Evolutionary conservation across 2,888 invertebrate species (phyloP).

Genomic region (Rotaria macrura): DNA sequence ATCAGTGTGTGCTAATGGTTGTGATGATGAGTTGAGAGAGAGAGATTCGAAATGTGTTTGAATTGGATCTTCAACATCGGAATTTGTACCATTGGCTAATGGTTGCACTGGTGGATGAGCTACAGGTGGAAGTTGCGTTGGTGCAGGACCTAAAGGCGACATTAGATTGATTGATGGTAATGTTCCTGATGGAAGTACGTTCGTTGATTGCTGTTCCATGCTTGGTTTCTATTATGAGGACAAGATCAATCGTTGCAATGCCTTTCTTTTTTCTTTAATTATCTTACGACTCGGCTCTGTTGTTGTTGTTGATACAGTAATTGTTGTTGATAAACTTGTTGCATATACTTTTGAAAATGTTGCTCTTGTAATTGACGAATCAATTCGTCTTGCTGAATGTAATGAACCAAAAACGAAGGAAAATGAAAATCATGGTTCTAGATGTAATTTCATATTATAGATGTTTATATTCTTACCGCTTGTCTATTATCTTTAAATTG

Average conservation of each 20-base stretch:
- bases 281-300: conserved; percentile 30
- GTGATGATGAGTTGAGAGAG: background rate
- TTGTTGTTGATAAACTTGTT: conserved; percentile 63
- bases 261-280: no score
- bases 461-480: conserved; percentile 49
- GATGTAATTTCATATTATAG: no score
- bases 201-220: background rate
- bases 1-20: background rate
- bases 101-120: background rate
- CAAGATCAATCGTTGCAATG: background rate
- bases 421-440: no score
- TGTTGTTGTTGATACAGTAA: conserved; percentile 52
- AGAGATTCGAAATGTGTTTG: background rate
- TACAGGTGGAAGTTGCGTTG: background rate
- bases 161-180: background rate
- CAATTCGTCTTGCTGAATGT: conserved; percentile 71
- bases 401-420: no score
- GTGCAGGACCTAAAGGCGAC: background rate
- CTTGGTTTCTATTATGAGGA: background rate
- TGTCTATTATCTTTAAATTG: conserved; percentile 61
- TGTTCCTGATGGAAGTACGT: no score
- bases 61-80: background rate
- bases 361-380: conserved; percentile 91
- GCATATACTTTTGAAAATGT: conserved; percentile 96
- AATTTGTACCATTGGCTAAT: background rate